Evolutionary conservation across 2,888 invertebrate species (phyloP), one percentile per base, ranked within the genome.

Genomic region (Drosophila meridiana): DNA sequence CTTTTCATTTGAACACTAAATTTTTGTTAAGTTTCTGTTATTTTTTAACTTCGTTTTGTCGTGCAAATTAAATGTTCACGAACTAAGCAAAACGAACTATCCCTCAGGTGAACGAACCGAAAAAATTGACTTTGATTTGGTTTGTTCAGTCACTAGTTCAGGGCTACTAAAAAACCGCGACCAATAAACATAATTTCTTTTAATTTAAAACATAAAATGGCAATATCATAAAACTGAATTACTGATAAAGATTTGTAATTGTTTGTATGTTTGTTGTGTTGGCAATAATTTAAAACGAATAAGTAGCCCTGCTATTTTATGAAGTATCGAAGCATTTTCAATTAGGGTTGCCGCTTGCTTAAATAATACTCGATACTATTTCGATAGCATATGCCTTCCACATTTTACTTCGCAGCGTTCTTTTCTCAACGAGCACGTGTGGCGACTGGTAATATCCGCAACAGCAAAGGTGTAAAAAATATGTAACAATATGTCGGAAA

Each of bases 401-500:
- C n/a, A 57, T 56, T 57, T 7, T 38, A 2, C n/a, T 32, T 8
- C 6, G 20, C 13, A 28, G 4, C 63, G 36, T 42, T 76, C 76
- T 73, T 76, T 76, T 70, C 50, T 62, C n/a, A 30, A 5, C 38
- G 57, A 80, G 28, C 81, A 81, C 81, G 81, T 81, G 81, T 61
- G 50, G 30, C 34, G 63, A 47, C 48, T 80, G 71, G 68, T 77
- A 81, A 72, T 76, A 66, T 66, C 65, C 58, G 72, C 67, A 52
- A n/a, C 26, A 28, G 40, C 26, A 38, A 56, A 59, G 4, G 30
- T 53, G 48, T 67, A 65, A 43, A 68, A 53, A 74, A 68, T 68
- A 75, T 73, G 30, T 72, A 72, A 73, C 55, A 73, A 76, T 82
- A 92, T 92, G 92, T 92, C 92, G 66, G 89, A 88, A 82, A 87